Percentiles rank a stretch among this genome's conserved stretches.
These are phyloP conservation scores for Agriopis marginaria DNA, from an alignment of 2,888 invertebrate genomes.

Conservation along the genomic window DNA sequence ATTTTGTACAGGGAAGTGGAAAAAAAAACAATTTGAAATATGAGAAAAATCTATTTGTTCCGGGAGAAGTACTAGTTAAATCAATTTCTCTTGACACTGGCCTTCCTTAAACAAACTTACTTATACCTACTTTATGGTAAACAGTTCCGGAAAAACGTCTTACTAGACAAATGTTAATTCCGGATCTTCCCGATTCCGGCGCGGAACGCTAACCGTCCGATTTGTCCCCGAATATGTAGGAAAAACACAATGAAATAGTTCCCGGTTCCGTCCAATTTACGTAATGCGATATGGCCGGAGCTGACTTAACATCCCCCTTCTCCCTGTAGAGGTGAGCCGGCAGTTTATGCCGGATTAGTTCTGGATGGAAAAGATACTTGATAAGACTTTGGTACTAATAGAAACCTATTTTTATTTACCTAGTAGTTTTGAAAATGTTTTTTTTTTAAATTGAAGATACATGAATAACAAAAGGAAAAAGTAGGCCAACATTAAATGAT, in stretches of 20 bases:
- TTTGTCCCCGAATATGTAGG: conserved; percentile 55
- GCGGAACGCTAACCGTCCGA: conserved; percentile 49
- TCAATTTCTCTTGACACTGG: background rate
- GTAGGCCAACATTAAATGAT: too few species aligned
- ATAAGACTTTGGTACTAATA: background rate
- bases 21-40: too few species aligned
- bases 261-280: conserved; percentile 74
- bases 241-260: conserved; percentile 70
- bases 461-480: too few species aligned
- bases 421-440: too few species aligned
- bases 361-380: conserved; percentile 7
- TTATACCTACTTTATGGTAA: conserved; percentile 30
- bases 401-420: background rate
- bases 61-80: too few species aligned
- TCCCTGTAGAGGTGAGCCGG: conserved; percentile 4
- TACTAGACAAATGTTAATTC: conserved; percentile 38
- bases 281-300: conserved; percentile 69
- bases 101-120: background rate
- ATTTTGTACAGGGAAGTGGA: too few species aligned
- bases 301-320: conserved; percentile 52
- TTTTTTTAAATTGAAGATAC: too few species aligned
- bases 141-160: conserved; percentile 39
- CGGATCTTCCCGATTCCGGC: conserved; percentile 36
- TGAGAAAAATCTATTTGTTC: too few species aligned
- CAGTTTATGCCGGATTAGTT: conserved; percentile 11